Conservation (phyloP, 2,113 vertebrate genomes). For the Oreochromis tanganicae region DNA sequence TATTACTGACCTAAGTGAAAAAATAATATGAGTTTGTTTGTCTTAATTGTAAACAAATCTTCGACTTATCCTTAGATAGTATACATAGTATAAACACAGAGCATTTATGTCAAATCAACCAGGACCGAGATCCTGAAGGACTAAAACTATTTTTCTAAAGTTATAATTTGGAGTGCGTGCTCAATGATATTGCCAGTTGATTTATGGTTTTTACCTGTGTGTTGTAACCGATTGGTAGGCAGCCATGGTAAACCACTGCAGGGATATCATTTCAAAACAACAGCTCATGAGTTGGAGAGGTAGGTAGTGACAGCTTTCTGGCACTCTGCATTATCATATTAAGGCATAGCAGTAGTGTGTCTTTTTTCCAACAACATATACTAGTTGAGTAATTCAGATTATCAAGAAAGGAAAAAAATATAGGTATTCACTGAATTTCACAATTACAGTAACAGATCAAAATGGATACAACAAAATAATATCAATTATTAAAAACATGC, state of each 20-base stretch:
- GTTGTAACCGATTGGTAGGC: background rate
- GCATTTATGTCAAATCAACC: background rate
- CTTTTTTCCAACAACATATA: constrained; percentile 10
- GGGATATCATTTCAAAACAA: constrained; percentile 10
- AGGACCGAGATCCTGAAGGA: background rate
- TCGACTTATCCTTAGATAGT: background rate
- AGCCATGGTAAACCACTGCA: background rate
- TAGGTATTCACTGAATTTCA: constrained; percentile 30
- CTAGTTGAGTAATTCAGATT: constrained; percentile 41
- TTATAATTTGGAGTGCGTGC: background rate
- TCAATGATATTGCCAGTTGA: background rate
- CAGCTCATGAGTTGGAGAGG: constrained; percentile 56
- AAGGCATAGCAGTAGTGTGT: constrained; percentile 54
- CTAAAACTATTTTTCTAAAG: background rate
- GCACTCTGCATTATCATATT: constrained; percentile 26
- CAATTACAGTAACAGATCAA: constrained; percentile 57
- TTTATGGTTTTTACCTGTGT: background rate
- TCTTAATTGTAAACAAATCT: background rate
- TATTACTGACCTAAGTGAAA: background rate
- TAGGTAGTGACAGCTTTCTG: constrained; percentile 51
- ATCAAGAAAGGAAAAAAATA: constrained; percentile 1
- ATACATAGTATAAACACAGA: background rate
- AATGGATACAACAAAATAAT: constrained; percentile 26
- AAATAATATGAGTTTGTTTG: background rate
- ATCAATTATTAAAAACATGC: constrained; percentile 46